phyloP scores from a whole-genome alignment of 2,113 vertebrate genomes.

The Verasper variegatus region DNA sequence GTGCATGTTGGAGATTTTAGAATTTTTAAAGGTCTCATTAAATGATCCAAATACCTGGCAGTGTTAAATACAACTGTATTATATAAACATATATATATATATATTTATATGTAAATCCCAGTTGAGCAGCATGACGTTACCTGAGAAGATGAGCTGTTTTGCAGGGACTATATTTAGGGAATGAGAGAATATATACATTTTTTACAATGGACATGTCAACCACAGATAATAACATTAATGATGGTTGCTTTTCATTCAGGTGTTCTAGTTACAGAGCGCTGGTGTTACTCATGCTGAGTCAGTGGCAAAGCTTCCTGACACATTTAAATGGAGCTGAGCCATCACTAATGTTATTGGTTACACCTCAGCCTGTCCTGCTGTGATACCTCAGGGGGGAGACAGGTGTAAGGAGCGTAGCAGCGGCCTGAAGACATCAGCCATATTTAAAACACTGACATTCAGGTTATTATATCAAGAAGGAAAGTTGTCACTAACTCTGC shows the following conservation, averaged over 20 bases:
- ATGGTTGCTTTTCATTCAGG: not conserved
- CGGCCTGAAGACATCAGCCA: not conserved
- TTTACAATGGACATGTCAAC: not conserved
- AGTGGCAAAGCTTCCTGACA: not conserved
- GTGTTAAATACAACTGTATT: no score
- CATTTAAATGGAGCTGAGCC: not conserved
- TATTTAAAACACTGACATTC: not conserved
- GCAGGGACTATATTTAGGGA: not conserved
- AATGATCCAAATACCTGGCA: no score
- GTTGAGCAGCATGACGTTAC: no score
- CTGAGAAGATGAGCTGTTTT: no score
- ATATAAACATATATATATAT: no score
- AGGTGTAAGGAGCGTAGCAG: not conserved
- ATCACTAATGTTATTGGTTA: not conserved
- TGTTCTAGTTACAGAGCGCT: not conserved
- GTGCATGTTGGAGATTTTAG: no score
- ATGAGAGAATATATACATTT: not conserved
- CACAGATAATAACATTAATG: not conserved
- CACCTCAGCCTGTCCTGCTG: not conserved
- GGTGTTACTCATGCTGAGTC: not conserved
- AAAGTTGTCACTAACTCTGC: constrained; percentile 7
- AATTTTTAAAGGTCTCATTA: no score
- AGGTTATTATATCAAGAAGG: not conserved
- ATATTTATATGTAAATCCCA: no score
- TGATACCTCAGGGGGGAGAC: not conserved